phyloP scores from a whole-genome alignment of 2,797 vertebrate genomes.

The Silurus aristotelis region DNA sequence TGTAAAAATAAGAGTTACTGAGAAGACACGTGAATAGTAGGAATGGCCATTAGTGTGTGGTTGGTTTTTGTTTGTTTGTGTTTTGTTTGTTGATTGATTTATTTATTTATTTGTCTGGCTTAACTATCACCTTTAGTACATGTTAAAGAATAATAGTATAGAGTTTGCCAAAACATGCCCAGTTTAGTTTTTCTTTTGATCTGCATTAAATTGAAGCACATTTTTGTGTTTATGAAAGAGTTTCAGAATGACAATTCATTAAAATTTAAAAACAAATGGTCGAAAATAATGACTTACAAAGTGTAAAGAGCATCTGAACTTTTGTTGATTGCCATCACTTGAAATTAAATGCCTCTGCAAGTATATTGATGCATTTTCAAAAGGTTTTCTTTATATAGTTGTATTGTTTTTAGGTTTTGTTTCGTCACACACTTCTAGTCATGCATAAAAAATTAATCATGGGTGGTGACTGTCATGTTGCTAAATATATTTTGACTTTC shows the following conservation, averaged over 20 bases:
- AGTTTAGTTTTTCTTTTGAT: background rate
- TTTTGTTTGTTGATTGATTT: background rate
- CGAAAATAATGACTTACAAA: background rate
- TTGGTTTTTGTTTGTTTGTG: background rate
- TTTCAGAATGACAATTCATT: background rate
- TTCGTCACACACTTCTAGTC: background rate
- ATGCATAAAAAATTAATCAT: background rate
- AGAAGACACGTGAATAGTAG: background rate
- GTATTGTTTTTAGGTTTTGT: background rate
- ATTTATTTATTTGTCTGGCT: too few species aligned
- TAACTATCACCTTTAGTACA: background rate
- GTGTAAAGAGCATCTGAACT: background rate
- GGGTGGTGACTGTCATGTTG: background rate
- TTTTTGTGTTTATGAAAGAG: background rate
- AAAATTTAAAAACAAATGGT: background rate
- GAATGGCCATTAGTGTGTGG: background rate
- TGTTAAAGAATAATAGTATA: background rate
- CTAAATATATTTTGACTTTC: constrained; percentile 4
- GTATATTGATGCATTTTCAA: background rate
- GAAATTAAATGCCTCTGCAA: background rate
- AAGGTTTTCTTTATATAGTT: background rate
- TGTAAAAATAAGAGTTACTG: background rate
- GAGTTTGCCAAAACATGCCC: background rate
- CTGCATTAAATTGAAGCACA: background rate
- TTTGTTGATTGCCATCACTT: background rate